phyloP scores from a whole-genome alignment of 2,888 invertebrate genomes.

The Nephrotoma flavescens region DNA sequence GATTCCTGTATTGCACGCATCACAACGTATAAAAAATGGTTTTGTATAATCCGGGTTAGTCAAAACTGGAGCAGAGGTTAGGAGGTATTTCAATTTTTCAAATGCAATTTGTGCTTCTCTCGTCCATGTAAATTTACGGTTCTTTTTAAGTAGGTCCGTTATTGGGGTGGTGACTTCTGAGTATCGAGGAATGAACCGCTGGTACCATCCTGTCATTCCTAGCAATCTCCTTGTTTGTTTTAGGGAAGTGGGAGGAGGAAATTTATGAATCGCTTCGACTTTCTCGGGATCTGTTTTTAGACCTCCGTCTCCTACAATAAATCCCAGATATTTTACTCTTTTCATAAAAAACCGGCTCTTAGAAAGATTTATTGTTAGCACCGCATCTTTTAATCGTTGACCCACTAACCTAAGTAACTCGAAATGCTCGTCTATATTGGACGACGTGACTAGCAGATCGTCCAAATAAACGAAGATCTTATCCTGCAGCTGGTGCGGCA shows the following conservation, averaged over 20 bases:
- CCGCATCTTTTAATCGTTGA: background rate
- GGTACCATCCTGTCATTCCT: background rate
- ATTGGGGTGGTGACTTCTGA: background rate
- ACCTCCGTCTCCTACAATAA: too few species aligned
- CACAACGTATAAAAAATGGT: background rate
- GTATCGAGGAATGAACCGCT: background rate
- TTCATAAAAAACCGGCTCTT: background rate
- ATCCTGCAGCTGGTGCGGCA: too few species aligned
- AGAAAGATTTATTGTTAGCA: background rate
- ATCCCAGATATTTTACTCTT: too few species aligned
- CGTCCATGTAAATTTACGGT: background rate
- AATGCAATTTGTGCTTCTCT: background rate
- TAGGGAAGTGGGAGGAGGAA: background rate
- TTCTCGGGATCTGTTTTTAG: too few species aligned
- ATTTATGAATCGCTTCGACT: too few species aligned
- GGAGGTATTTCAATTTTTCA: background rate
- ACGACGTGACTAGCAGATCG: too few species aligned
- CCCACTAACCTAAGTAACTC: too few species aligned
- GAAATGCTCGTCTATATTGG: too few species aligned
- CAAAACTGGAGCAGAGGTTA: background rate
- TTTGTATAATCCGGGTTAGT: background rate
- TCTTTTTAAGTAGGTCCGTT: slow-evolving; percentile 3
- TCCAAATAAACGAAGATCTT: too few species aligned
- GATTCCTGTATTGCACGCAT: too few species aligned
- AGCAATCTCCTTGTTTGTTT: background rate